These are phyloP conservation scores for Myotis brandtii DNA, from an alignment of 2,113 vertebrate species.

Conservation along the genomic window DNA sequence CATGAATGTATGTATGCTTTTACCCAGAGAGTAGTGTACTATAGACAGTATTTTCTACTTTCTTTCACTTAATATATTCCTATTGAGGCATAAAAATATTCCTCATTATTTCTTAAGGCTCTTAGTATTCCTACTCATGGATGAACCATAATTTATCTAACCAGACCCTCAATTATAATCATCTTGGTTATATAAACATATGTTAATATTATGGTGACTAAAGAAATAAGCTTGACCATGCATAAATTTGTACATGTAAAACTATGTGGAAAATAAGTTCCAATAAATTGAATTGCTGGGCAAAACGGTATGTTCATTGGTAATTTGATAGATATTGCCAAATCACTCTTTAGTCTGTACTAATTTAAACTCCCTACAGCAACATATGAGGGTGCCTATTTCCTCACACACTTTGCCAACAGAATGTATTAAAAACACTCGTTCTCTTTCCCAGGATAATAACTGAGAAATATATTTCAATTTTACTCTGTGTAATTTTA, in stretches of 20 bases:
- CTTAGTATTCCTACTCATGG: background rate
- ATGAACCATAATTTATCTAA: background rate
- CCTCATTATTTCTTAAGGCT: constrained; percentile 10
- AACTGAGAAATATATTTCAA: background rate
- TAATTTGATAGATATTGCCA: background rate
- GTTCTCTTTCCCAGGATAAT: background rate
- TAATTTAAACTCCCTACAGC: background rate
- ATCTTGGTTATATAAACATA: constrained; percentile 22
- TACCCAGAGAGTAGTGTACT: background rate
- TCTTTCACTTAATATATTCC: background rate
- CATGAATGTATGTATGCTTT: background rate
- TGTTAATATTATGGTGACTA: background rate
- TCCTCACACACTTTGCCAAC: background rate
- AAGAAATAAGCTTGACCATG: background rate
- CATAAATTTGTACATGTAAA: background rate
- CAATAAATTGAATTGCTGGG: background rate
- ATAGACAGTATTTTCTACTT: background rate
- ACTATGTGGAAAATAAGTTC: background rate
- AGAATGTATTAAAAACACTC: background rate
- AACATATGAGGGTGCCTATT: background rate
- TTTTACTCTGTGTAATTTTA: background rate
- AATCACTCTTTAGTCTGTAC: background rate
- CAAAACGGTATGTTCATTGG: background rate
- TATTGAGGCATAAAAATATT: background rate
- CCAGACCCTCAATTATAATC: background rate